Evolutionary conservation across 2,888 invertebrate genomes (phyloP).

Genomic region (Tuta absoluta): DNA sequence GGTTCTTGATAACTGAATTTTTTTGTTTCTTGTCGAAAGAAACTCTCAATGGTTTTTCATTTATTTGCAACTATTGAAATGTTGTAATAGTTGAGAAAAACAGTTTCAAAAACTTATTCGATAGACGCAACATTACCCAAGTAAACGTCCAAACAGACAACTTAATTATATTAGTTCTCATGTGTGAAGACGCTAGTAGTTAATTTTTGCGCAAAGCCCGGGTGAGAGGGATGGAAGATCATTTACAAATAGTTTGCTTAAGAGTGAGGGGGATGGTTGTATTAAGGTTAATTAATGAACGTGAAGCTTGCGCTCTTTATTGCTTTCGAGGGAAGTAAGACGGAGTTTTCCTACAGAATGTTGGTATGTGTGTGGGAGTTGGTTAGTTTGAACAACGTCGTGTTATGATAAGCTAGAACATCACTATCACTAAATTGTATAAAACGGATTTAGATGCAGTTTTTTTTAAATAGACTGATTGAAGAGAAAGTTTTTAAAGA

Average conservation of each 20-base stretch:
- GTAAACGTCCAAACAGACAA: slow-evolving; percentile 47
- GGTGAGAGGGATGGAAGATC: slow-evolving; percentile 71
- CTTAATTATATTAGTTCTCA: slow-evolving; percentile 21
- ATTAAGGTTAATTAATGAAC: slow-evolving; percentile 81
- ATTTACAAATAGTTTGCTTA: slow-evolving; percentile 75
- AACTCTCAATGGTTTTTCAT: neutral
- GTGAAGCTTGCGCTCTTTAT: slow-evolving; percentile 82
- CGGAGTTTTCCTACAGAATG: slow-evolving; percentile 76
- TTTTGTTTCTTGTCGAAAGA: neutral
- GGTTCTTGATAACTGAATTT: no score
- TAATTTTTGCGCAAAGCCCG: slow-evolving; percentile 82
- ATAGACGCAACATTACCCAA: slow-evolving; percentile 47
- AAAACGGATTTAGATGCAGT: no score
- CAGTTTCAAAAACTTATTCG: neutral
- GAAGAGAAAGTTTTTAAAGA: no score
- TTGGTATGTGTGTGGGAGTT: slow-evolving; percentile 41
- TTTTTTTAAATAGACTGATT: neutral
- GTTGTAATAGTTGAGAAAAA: neutral
- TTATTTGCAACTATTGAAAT: no score
- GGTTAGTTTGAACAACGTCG: slow-evolving; percentile 48
- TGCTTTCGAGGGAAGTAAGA: slow-evolving; percentile 80
- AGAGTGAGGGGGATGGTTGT: slow-evolving; percentile 66
- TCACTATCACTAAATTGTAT: no score
- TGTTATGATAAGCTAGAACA: slow-evolving; percentile 31
- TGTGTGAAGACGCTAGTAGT: slow-evolving; percentile 68